phyloP scores from a whole-genome alignment of 92 coral and sea anemone species.

The Phenganax subtilis region DNA sequence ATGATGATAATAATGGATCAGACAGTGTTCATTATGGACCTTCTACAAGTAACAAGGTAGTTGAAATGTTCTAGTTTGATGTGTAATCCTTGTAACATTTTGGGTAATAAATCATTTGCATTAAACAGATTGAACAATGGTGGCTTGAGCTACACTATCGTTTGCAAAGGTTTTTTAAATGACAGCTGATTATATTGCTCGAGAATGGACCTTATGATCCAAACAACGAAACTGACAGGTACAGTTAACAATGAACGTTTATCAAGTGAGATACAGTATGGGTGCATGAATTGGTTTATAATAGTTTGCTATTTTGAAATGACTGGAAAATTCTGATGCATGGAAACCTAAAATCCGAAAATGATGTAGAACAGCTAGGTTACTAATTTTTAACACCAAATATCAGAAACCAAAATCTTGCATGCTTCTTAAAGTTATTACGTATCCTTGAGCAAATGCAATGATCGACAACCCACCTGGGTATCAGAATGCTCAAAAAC shows the following conservation, averaged over 20 bases:
- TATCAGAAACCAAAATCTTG: too few relatives aligned
- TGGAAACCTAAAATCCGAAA: too few relatives aligned
- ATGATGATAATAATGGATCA: conserved; percentile 33
- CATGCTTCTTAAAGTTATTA: too few relatives aligned
- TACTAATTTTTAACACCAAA: too few relatives aligned
- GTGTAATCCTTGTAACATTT: not conserved
- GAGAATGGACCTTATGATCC: conserved; percentile 60
- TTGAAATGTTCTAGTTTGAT: not conserved
- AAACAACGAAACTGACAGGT: conserved; percentile 52
- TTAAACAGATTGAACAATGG: conserved; percentile 60
- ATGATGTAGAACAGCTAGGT: too few relatives aligned
- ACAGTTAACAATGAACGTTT: not conserved
- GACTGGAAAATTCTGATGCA: not conserved
- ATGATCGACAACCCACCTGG: too few relatives aligned
- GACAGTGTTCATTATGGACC: conserved; percentile 60
- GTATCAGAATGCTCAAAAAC: too few relatives aligned
- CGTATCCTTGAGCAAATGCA: too few relatives aligned
- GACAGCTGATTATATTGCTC: conserved; percentile 49
- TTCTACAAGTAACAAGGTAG: conserved; percentile 59
- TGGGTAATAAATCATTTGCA: conserved; percentile 48
- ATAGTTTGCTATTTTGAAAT: not conserved
- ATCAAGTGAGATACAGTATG: too few relatives aligned
- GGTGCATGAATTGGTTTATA: not conserved
- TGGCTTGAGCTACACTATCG: conserved; percentile 57
- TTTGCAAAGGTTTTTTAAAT: conserved; percentile 47